Conservation (phyloP, 2,113 vertebrate species). For the Bagarius yarrelli region DNA sequence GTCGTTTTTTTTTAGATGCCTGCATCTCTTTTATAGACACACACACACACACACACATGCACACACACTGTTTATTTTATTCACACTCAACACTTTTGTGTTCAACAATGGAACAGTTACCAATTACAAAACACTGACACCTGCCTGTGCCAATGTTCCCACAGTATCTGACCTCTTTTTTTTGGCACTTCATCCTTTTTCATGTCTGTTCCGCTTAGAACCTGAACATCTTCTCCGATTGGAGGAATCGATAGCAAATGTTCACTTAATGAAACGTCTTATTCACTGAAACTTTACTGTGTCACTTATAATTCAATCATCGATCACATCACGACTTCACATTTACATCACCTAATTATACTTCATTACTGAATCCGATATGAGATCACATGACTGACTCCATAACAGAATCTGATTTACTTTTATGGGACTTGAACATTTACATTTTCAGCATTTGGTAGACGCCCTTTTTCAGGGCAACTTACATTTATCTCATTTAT, state of each 20-base stretch:
- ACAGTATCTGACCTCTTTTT: background rate
- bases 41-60: background rate
- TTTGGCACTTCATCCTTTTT: background rate
- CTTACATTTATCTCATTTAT: no score
- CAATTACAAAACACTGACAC: background rate
- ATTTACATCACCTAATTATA: no score
- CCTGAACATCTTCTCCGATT: no score
- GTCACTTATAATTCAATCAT: no score
- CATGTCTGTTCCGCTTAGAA: background rate
- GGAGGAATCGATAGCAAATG: background rate
- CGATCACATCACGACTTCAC: no score
- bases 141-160: background rate
- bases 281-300: background rate
- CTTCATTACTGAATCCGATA: no score
- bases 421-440: no score
- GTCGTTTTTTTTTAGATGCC: constrained; percentile 59
- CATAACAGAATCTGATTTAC: no score
- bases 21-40: constrained; percentile 15
- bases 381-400: no score
- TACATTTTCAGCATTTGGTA: no score
- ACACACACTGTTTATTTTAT: background rate
- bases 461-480: no score
- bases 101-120: constrained; percentile 23
- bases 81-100: constrained; percentile 36
- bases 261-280: background rate